Percentiles rank a stretch among this genome's conserved stretches.
Conservation (phyloP, 2,797 vertebrate species). For the Moxostoma hubbsi region DNA sequence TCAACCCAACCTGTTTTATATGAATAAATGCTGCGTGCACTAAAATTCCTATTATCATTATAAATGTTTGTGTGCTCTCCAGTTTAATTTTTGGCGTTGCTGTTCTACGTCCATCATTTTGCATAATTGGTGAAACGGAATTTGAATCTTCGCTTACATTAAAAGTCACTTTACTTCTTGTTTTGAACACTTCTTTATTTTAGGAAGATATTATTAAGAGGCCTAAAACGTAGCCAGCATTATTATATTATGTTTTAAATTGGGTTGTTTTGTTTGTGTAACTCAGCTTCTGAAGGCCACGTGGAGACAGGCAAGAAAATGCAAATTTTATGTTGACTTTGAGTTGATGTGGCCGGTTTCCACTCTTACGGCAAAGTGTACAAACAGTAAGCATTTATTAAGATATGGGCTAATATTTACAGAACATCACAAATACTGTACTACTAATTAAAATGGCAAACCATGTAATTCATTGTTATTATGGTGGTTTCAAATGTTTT, state of each 20-base stretch:
- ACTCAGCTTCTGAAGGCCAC: not conserved
- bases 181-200: slow-evolving; percentile 6
- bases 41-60: slow-evolving; percentile 52
- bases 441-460: too few species aligned
- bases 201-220: too few species aligned
- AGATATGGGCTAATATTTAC: too few species aligned
- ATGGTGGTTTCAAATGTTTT: too few species aligned
- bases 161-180: not conserved
- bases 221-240: too few species aligned
- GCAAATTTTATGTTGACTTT: not conserved
- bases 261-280: not conserved
- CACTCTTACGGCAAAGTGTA: not conserved
- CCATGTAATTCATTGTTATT: too few species aligned
- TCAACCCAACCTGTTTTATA: slow-evolving; percentile 90
- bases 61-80: slow-evolving; percentile 21
- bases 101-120: not conserved
- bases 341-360: not conserved
- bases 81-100: not conserved
- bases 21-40: slow-evolving; percentile 75
- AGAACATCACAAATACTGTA: too few species aligned
- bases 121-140: not conserved
- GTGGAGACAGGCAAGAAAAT: not conserved
- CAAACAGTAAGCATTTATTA: not conserved
- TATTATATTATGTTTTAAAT: too few species aligned
- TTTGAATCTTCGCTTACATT: not conserved